phyloP scores from a whole-genome alignment of 2,113 vertebrate species.

The Theristicus caerulescens region DNA sequence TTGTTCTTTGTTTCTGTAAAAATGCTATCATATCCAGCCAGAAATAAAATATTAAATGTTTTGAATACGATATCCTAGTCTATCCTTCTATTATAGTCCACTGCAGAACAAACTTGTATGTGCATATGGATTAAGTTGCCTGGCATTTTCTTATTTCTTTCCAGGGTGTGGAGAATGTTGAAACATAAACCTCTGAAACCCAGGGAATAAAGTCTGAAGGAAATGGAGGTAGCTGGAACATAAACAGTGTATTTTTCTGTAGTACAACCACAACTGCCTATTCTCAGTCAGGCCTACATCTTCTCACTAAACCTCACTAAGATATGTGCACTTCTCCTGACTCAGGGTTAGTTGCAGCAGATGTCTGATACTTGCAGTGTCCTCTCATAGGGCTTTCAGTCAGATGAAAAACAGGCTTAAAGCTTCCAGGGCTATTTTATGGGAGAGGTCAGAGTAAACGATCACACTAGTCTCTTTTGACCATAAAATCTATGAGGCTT shows the following conservation, averaged over 20 bases:
- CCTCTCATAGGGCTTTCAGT: background rate
- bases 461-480: background rate
- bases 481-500: background rate
- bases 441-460: background rate
- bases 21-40: background rate
- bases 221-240: background rate
- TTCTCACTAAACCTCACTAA: background rate
- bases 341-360: background rate
- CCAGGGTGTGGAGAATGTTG: background rate
- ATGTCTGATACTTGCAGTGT: background rate
- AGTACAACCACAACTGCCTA: background rate
- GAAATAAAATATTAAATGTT: background rate
- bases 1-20: background rate
- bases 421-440: background rate
- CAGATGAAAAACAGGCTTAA: background rate
- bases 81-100: background rate
- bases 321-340: background rate
- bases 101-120: background rate
- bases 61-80: background rate
- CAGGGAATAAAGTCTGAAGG: background rate
- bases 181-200: background rate
- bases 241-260: background rate
- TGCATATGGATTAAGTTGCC: background rate
- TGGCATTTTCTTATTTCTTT: background rate
- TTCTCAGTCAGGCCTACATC: background rate